phyloP scores from a whole-genome alignment of 2,888 invertebrate species.

The Hypselothyrea guttata region DNA sequence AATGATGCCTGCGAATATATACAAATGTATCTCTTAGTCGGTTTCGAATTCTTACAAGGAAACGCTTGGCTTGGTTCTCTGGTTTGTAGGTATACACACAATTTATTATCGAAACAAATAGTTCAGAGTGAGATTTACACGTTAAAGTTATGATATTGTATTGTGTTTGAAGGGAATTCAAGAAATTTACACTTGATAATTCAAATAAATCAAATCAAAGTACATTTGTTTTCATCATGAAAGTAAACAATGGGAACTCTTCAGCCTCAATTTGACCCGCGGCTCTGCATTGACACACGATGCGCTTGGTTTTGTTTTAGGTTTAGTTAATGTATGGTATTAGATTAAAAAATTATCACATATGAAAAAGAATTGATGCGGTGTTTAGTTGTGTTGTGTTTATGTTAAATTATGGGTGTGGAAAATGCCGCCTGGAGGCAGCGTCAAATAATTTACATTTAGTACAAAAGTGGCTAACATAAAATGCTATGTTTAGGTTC shows the following conservation, averaged over 20 bases:
- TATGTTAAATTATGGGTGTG: constrained; percentile 11
- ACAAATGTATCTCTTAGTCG: too few species aligned
- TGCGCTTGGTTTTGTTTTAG: constrained; percentile 44
- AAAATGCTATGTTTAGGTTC: constrained; percentile 61
- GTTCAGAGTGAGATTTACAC: too few species aligned
- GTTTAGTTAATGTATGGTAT: constrained; percentile 65
- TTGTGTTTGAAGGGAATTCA: too few species aligned
- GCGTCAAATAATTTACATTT: constrained; percentile 71
- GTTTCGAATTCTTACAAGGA: too few species aligned
- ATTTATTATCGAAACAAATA: neutral
- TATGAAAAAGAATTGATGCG: constrained; percentile 56
- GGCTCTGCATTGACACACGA: constrained; percentile 32
- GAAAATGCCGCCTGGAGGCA: constrained; percentile 23
- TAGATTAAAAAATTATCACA: constrained; percentile 73
- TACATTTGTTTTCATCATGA: constrained; percentile 25
- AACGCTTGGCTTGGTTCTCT: too few species aligned
- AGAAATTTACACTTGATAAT: too few species aligned
- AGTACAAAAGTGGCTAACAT: constrained; percentile 50
- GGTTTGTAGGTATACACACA: too few species aligned
- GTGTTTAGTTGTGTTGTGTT: constrained; percentile 28
- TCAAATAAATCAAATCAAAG: neutral
- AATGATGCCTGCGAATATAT: constrained; percentile 72
- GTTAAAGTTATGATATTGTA: too few species aligned
- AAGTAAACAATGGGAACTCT: constrained; percentile 64
- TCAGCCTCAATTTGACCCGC: constrained; percentile 16